Evolutionary conservation across 2,888 invertebrate genomes (phyloP), one percentile per base, ranked within the genome.

Genomic region (Apodemia duryi): DNA sequence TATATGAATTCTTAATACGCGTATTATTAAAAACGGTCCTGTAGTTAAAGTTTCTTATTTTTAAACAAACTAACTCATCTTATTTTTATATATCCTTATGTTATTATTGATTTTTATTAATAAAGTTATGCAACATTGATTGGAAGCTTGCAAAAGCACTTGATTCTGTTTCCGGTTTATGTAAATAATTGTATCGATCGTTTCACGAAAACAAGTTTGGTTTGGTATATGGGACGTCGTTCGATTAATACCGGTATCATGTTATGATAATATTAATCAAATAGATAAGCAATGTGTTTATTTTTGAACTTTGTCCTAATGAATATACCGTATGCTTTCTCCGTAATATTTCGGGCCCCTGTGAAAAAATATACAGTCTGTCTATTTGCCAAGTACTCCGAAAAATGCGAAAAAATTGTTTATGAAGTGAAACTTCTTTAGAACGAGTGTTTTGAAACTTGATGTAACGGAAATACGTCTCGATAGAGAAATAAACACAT

Each of bases 181-280:
- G 57, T 57, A 57, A 57, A 57, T 57, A 57, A 32, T 57, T 57
- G 32, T 57, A 57, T 57, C n/a, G 57, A 32, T 57, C 32, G 32
- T 49, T 49, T 49, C 13, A n/a, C n/a, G n/a, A 6, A 49, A 49
- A 57, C 57, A 32, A 32, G 13, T 35, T 35, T 13, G 54, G 11
- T 54, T 54, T 54, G 11, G 29, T 54, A 54, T 54, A 21, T 54
- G 29, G 32, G 32, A 29, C 54, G 46, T 46, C 13, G 46, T 11
- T 46, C 46, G 54, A 29, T 28, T 32, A 21, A 54, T 54, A 5
- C 21, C 7, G 28, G 11, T 54, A 5, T 13, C 46, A 46, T 1
- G 29, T 54, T 28, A 28, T 54, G 21, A 21, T 54, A 21, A 21
- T 54, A 10, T 54, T 21, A 29, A 9, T 29, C 10, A 29, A 54